Evolutionary conservation across 2,888 invertebrate genomes (phyloP).

Genomic region (Asteroscopus sphinx): DNA sequence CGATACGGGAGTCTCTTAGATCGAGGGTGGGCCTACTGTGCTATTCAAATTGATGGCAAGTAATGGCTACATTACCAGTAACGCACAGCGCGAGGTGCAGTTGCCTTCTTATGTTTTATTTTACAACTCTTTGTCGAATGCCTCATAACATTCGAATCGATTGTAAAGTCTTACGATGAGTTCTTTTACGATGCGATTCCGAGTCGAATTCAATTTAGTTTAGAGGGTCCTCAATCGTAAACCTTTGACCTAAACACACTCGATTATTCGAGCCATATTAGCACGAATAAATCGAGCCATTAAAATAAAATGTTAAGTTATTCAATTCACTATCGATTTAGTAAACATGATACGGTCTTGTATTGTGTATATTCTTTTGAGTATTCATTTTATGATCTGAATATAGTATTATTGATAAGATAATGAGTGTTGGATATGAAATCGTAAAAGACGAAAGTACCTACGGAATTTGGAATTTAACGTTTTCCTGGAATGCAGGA

Average conservation of each 20-base stretch:
- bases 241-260: conserved; percentile 81
- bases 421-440: no score
- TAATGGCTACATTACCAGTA: conserved; percentile 32
- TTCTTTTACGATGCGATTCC: conserved; percentile 83
- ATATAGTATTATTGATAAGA: conserved; percentile 20
- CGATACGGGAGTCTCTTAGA: not conserved
- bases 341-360: conserved; percentile 39
- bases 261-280: conserved; percentile 69
- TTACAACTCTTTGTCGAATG: conserved; percentile 58
- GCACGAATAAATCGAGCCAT: conserved; percentile 64
- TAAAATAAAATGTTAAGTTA: conserved; percentile 59
- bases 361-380: conserved; percentile 31
- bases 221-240: conserved; percentile 77
- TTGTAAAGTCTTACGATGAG: conserved; percentile 74
- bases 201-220: conserved; percentile 86
- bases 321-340: conserved; percentile 52
- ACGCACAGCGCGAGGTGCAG: conserved; percentile 46
- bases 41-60: conserved; percentile 21
- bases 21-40: conserved; percentile 17
- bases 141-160: conserved; percentile 72
- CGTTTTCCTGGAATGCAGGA: no score
- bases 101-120: conserved; percentile 59
- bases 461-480: no score
- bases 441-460: no score
- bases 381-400: conserved; percentile 25